Base-by-base conservation (phyloP, 64 coral and sea anemone species). In the Catalaphyllia jardinei region DNA sequence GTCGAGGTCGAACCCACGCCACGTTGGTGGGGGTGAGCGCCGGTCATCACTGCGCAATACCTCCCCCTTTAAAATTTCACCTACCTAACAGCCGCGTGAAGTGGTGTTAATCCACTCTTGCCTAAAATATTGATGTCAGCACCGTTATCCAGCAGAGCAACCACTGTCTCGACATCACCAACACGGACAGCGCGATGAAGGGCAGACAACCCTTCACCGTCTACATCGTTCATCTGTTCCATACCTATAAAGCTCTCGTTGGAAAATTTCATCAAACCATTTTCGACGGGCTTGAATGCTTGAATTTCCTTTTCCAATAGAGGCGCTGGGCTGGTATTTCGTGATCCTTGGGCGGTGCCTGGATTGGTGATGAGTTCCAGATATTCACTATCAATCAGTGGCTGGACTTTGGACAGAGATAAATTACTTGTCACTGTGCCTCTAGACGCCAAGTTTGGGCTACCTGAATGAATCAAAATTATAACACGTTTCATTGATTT, bases 321-420 rank as follows among this genome's bases (percentile, higher is more conserved):
- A 83, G 20, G 15, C 31, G 30, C 9, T 9, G 6, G 80, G 42
- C 30, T 64, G 20, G 30, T 14, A 35, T 35, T 62, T 59, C 35
- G 35, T 50, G 33, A 11, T 52, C 38, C 33, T 67, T 65, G 49
- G 7, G 17, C 33, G 35, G 42, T 71, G 51, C 81, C 81, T 4
- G 81, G 81, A 20, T 85, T 71, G 62, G 62, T 29, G 24, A 85
- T 85, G 0, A 85, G 81, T 85, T 85, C 81, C 5, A 85, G 24
- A 25, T 31, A 85, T 25, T 85, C 81, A 27, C n/a, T 67, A 35
- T 85, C 62, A n/a, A 85, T 19, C 62, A 30, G 22, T 10, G 81
- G 81, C 10, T 52, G 2, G 2, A 85, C 60, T 85, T 85, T 85
- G n/a, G 20, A 42, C 31, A 85, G 20, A 4, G 81, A 85, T 16